Evolutionary conservation across 2,888 invertebrate genomes (phyloP).

Genomic region (Argynnis bischoffii): DNA sequence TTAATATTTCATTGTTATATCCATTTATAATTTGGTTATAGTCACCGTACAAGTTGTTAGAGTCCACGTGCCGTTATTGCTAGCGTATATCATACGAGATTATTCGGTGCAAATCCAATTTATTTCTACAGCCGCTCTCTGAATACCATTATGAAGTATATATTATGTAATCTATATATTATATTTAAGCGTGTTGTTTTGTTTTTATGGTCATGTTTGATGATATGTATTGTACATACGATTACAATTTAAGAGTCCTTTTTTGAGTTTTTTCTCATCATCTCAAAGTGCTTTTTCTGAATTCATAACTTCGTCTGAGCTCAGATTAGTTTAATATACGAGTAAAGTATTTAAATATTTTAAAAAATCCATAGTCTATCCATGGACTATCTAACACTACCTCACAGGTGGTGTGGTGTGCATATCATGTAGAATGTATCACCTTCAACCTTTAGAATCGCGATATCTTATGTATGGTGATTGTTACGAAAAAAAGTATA

Average conservation of each 20-base stretch:
- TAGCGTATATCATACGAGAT: constrained; percentile 22
- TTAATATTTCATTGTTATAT: not conserved
- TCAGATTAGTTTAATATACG: no score
- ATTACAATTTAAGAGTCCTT: not conserved
- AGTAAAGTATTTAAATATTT: no score
- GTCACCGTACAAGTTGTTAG: constrained; percentile 6
- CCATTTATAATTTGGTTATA: constrained; percentile 10
- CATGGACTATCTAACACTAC: no score
- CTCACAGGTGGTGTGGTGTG: no score
- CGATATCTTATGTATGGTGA: no score
- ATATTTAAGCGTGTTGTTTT: constrained; percentile 3
- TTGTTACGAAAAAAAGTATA: no score
- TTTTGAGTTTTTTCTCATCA: no score
- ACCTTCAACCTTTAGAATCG: no score
- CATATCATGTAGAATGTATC: no score
- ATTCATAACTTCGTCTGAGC: no score
- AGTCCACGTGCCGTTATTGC: constrained; percentile 17
- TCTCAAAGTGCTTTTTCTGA: no score
- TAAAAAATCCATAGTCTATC: no score
- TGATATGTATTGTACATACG: not conserved
- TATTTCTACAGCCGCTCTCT: constrained; percentile 19
- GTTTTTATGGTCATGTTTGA: not conserved
- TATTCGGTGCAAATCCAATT: constrained; percentile 21
- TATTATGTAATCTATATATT: constrained; percentile 16
- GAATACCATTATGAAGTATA: constrained; percentile 16